Base-by-base conservation (phyloP, 1,140 invertebrate genomes). In the Heliconius himera region DNA sequence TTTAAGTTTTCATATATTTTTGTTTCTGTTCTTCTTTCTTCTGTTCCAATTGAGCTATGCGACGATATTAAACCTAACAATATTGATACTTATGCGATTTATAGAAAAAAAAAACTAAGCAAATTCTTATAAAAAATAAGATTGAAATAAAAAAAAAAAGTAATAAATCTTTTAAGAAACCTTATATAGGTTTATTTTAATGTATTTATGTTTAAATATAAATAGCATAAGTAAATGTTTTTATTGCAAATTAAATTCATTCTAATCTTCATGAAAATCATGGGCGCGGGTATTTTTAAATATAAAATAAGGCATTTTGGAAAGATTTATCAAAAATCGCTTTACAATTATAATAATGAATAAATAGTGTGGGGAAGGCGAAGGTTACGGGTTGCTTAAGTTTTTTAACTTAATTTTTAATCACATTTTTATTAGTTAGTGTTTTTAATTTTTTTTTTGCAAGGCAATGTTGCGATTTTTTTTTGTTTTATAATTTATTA, bases 231-330 rank as follows among this genome's bases (percentile, higher is more conserved):
- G 56, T 60, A 60, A 22, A 22, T 22, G n/a, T 11, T 3, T n/a
- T 26, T 26, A 26, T 60, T 22, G n/a, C 9, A 29, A 66, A 13
- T n/a, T n/a, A 29, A 29, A 66, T 66, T 26, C 20, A 26, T 54
- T 41, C 49, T 76, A 76, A 80, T 26, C 16, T 41, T 71, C 74
- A 80, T 76, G 51, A 72, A 33, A 54, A 75, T 75, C 66, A 75
- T 76, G 77, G 73, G 18, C 56, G 56, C 75, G 73, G 41, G 71
- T 18, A 78, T 78, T 46, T 74, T 72, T 66, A 29, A 66, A 66
- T 8, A 66, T 3, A 66, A 66, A 66, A 66, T 22, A 13, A 9
- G 22, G 60, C 8, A 26, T 5, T 66, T 66, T n/a, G 2, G 8
- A 56, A 8, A 56, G n/a, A 66, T 66, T 5, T 13, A 29, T 66